Evolutionary conservation across 2,888 invertebrate species (phyloP).

Genomic region (Drosophila formosana): DNA sequence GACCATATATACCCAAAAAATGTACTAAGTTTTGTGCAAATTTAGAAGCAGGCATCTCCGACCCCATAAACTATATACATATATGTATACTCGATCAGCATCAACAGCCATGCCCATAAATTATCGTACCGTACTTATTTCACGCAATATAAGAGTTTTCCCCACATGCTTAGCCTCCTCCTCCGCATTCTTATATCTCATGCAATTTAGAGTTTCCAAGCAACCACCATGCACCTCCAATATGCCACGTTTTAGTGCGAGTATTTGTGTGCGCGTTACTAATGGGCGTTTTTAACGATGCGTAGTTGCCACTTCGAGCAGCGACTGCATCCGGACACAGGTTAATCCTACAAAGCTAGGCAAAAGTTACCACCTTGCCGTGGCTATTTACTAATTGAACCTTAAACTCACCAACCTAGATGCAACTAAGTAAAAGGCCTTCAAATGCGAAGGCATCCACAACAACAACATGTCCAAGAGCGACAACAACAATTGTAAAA

Average conservation of each 20-base stretch:
- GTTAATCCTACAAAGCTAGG: conserved; percentile 56
- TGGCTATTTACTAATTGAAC: conserved; percentile 74
- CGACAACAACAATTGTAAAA: conserved; percentile 18
- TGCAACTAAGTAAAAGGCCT: conserved; percentile 70
- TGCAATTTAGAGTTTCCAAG: no score
- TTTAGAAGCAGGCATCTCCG: no score
- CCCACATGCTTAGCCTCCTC: no score
- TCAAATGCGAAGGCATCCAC: conserved; percentile 25
- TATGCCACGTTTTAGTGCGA: not conserved
- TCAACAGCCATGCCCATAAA: no score
- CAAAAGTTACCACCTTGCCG: conserved; percentile 42
- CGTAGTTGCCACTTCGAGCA: conserved; percentile 49
- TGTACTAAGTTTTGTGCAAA: no score
- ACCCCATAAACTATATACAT: no score
- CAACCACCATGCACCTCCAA: no score
- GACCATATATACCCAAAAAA: no score
- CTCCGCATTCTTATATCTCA: no score
- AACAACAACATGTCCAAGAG: not conserved
- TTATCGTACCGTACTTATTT: no score
- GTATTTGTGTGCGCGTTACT: conserved; percentile 42
- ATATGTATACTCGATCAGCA: no score
- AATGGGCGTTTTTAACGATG: conserved; percentile 77
- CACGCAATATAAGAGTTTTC: no score
- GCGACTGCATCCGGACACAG: conserved; percentile 21
- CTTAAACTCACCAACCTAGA: conserved; percentile 63